These are phyloP conservation scores for Selene dorsalis DNA, from an alignment of 2,797 vertebrate species.

Conservation along the genomic window DNA sequence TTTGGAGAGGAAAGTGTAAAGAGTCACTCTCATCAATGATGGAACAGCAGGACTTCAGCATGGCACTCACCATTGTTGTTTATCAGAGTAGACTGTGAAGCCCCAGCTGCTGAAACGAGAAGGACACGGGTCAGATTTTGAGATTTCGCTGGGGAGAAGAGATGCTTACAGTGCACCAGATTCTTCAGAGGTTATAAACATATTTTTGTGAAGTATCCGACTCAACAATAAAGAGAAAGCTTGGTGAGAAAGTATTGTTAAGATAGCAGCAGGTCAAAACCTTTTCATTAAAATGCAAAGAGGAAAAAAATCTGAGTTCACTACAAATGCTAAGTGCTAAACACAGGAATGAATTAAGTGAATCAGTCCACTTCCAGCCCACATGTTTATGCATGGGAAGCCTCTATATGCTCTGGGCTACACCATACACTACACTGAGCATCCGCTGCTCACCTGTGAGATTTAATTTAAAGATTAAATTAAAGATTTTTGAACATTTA, in stretches of 20 bases:
- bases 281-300: slow-evolving; percentile 42
- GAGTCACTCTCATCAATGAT: slow-evolving; percentile 38
- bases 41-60: slow-evolving; percentile 41
- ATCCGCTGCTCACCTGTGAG: slow-evolving; percentile 28
- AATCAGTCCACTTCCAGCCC: slow-evolving; percentile 34
- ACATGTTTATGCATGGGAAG: slow-evolving; percentile 58
- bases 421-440: slow-evolving; percentile 31
- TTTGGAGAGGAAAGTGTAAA: slow-evolving; percentile 30
- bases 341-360: slow-evolving; percentile 53
- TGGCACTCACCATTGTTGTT: slow-evolving; percentile 93
- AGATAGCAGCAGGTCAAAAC: slow-evolving; percentile 41
- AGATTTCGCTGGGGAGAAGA: slow-evolving; percentile 8
- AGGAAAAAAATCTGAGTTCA: slow-evolving; percentile 5
- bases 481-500: neutral
- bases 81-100: slow-evolving; percentile 91
- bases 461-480: neutral
- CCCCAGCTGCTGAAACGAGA: slow-evolving; percentile 88
- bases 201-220: slow-evolving; percentile 9
- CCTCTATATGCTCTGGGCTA: slow-evolving; percentile 48
- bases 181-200: neutral
- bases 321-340: slow-evolving; percentile 32
- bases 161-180: neutral
- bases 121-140: slow-evolving; percentile 34
- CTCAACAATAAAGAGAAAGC: neutral
- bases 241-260: slow-evolving; percentile 5